Evolutionary conservation across 2,113 vertebrate genomes (phyloP), one percentile per base, ranked within the genome.

Genomic region (Pipra filicauda): DNA sequence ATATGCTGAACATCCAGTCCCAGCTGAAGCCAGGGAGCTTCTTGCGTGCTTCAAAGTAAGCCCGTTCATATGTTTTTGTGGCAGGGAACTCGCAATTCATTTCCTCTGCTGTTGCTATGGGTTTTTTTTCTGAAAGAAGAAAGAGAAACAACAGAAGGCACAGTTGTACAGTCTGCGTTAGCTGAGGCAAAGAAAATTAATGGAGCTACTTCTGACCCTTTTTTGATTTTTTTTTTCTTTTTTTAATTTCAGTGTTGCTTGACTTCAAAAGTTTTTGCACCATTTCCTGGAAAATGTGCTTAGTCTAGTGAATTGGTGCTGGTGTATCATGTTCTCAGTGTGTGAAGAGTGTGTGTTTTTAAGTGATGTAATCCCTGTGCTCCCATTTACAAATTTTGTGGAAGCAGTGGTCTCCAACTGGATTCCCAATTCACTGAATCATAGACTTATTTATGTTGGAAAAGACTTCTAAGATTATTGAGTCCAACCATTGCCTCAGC

Each of bases 61-160:
- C 24, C 19, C 41, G 7, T 49, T 85, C 78, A 70, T 54, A 43
- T 88, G 89, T 65, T 73, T 65, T 43, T 43, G 49, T 78, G 67
- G 54, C 62, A 28, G 41, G 1, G 37, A 76, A 35, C 83, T 66
- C 31, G 0, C 85, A 66, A 1, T 70, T 95, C 70, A 88, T 95
- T 96, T 96, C 91, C 93, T 85, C 62, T 89, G 5, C 87, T 0
- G 43, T 82, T 95, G 70, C 90, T 93, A 5, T 51, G 57, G 73
- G 23, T 14, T 80, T 81, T 15, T 80, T 81, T 95, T 78, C 62
- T 85, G 44, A 81, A 46, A 89, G 76, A 78, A 69, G 58, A 75
- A 74, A 64, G 57, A 85, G 85, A 94, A 95, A 81, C 48, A 85
- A 76, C 75, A 72, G 52, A 41, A 85, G 55, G 58, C 23, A 3